Conservation (phyloP, 2,113 vertebrate genomes). For the Malurus melanocephalus region DNA sequence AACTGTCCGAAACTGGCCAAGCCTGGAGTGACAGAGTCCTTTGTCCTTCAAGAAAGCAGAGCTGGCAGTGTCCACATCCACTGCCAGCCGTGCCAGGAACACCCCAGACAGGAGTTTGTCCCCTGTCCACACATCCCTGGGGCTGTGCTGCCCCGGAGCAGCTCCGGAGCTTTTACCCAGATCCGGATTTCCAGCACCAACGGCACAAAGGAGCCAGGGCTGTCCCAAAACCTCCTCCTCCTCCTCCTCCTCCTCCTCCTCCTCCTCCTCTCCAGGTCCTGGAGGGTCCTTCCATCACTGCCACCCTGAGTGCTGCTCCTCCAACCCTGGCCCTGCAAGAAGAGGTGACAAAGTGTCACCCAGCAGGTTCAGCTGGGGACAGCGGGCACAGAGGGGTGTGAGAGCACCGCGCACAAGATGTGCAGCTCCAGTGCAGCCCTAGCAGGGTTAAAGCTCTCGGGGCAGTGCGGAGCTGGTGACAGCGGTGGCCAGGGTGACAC, state of each 20-base stretch:
- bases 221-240: not conserved
- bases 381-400: rapidly evolving
- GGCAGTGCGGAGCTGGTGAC: not conserved
- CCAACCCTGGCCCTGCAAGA: not conserved
- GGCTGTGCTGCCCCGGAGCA: not conserved
- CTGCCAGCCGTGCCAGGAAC: not conserved
- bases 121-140: not conserved
- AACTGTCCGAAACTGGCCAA: not conserved
- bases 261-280: not conserved
- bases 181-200: not conserved
- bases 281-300: not conserved
- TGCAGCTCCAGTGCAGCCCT: not conserved
- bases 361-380: not conserved
- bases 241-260: not conserved
- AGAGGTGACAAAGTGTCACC: not conserved
- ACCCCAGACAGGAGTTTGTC: not conserved
- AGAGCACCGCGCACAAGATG: rapidly evolving
- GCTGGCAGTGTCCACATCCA: rapidly evolving
- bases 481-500: not conserved
- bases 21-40: rapidly evolving
- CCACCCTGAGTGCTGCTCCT: not conserved
- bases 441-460: not conserved
- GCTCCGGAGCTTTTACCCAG: not conserved
- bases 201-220: rapidly evolving
- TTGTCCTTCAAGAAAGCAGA: not conserved